phyloP scores from a whole-genome alignment of 2,113 vertebrate genomes.

The Stomatorhinus ivindoensis region DNA sequence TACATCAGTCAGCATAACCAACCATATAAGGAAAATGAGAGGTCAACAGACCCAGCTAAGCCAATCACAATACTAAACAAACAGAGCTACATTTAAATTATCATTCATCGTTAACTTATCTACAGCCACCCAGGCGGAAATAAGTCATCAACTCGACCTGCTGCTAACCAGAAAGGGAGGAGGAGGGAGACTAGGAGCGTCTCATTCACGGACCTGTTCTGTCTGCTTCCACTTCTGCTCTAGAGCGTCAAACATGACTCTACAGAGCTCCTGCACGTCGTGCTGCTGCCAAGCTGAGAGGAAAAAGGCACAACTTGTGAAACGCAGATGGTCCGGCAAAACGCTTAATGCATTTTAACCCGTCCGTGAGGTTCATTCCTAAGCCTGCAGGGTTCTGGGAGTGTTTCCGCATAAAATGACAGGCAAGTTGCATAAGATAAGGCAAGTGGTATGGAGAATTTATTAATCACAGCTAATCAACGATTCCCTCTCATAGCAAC shows the following conservation, averaged over 20 bases:
- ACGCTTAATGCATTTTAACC: not conserved
- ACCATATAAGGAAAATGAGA: not conserved
- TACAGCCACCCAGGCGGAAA: not conserved
- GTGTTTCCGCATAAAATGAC: not conserved
- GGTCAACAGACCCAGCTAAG: not conserved
- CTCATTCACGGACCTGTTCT: slow-evolving; percentile 74
- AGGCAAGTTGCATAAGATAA: not conserved
- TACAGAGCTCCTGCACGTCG: slow-evolving; percentile 96
- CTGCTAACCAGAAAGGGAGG: not conserved
- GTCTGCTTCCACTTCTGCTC: slow-evolving; percentile 99
- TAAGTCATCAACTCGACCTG: not conserved
- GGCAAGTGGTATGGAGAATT: not conserved
- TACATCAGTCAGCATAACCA: not conserved
- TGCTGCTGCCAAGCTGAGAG: slow-evolving; percentile 95
- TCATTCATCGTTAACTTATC: not conserved
- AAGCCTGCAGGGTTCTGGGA: not conserved
- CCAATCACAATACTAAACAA: not conserved
- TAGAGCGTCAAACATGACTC: slow-evolving; percentile 98
- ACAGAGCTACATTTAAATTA: not conserved
- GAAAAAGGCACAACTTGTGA: not conserved
- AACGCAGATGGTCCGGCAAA: slow-evolving; percentile 25
- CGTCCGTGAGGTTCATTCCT: not conserved
- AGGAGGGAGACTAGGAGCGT: not conserved
- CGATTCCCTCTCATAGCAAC: not conserved
- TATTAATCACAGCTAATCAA: not conserved